Conservation (phyloP, 2,113 vertebrate genomes). For the Pongo pygmaeus region DNA sequence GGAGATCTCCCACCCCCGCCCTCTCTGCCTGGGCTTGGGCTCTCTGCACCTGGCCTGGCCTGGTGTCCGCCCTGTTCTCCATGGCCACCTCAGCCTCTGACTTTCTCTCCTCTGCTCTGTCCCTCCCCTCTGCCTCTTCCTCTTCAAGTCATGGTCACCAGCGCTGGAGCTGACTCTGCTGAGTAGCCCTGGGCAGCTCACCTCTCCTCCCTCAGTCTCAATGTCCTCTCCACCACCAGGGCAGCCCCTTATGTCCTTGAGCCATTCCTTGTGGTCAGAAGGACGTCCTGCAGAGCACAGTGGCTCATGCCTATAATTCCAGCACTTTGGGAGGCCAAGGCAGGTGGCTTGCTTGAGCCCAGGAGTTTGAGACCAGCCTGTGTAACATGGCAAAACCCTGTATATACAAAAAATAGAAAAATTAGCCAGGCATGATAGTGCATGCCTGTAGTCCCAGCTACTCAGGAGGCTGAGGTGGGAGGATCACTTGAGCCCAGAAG, state of each 20-base stretch:
- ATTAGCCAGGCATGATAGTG: too few species aligned
- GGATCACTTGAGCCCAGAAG: too few species aligned
- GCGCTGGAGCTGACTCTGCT: neutral
- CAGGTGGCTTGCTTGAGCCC: too few species aligned
- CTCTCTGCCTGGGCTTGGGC: neutral
- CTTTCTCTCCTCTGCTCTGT: neutral
- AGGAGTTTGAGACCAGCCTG: too few species aligned
- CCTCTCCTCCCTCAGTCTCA: neutral
- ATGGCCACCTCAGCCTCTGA: neutral
- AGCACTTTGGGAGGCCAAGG: too few species aligned
- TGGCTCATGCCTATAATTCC: too few species aligned
- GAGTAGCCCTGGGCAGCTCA: neutral
- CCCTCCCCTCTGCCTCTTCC: neutral
- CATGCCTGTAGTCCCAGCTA: too few species aligned
- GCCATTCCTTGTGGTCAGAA: neutral
- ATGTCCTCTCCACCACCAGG: neutral
- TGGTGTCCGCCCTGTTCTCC: neutral
- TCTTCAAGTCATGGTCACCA: neutral
- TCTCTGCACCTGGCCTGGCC: neutral
- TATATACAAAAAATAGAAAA: too few species aligned
- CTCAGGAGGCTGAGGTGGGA: too few species aligned
- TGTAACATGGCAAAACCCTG: too few species aligned
- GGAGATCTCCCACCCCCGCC: rapidly evolving
- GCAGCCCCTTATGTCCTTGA: too few species aligned
- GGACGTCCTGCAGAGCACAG: neutral